Conservation (phyloP, 1,140 invertebrate species). For the Matsumurasca onukii region DNA sequence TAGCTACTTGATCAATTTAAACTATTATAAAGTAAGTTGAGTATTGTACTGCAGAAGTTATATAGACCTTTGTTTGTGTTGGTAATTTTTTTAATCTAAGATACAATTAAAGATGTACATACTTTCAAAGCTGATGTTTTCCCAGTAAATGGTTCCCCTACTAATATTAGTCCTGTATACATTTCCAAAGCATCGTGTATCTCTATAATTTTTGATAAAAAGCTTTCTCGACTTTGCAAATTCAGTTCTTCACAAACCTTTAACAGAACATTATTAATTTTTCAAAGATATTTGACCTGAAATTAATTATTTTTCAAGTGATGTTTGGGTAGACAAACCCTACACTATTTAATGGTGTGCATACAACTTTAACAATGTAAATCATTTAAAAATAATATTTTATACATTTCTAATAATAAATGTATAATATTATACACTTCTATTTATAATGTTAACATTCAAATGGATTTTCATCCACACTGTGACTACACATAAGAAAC, state of each 20-base stretch:
- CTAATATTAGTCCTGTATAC: conserved; percentile 81
- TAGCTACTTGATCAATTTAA: no score
- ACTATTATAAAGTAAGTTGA: no score
- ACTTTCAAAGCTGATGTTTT: conserved; percentile 58
- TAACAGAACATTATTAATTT: conserved; percentile 15
- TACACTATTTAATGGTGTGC: not conserved
- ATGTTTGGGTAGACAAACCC: not conserved
- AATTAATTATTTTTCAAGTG: not conserved
- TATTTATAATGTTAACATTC: no score
- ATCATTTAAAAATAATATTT: not conserved
- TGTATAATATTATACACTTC: no score
- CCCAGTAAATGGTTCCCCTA: conserved; percentile 73
- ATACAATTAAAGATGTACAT: no score
- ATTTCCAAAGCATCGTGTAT: conserved; percentile 86
- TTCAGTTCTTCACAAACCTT: conserved; percentile 60
- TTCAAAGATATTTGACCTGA: not conserved
- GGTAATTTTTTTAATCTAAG: no score
- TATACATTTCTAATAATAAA: not conserved
- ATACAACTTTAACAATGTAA: not conserved
- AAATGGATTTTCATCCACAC: no score
- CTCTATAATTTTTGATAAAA: conserved; percentile 72
- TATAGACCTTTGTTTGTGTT: no score
- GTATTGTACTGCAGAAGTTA: no score
- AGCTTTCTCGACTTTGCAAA: conserved; percentile 70
- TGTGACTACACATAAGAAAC: no score